A percentile compares a stretch with the other conserved stretches of the same genome.
Conservation (phyloP, 92 coral and sea anemone species). For the Epizoanthus fatuus region DNA sequence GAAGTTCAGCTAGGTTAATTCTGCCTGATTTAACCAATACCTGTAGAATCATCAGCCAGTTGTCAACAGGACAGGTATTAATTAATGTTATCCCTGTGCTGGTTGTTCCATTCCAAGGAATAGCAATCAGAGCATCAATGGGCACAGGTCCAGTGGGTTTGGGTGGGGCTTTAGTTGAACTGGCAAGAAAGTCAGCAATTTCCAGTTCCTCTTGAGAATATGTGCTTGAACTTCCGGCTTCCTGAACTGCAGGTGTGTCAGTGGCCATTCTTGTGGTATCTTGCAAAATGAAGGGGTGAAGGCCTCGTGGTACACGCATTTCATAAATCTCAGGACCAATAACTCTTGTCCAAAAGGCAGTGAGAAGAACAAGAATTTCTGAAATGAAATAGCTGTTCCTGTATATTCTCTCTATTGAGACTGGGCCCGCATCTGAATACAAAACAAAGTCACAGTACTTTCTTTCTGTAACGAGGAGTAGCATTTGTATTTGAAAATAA, state of each 20-base stretch:
- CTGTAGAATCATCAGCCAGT: constrained; percentile 72
- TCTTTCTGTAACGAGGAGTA: constrained; percentile 70
- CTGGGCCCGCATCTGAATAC: constrained; percentile 67
- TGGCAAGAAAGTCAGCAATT: constrained; percentile 24
- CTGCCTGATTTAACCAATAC: constrained; percentile 46
- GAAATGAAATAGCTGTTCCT: constrained; percentile 65
- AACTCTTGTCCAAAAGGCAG: constrained; percentile 73
- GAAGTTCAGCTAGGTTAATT: constrained; percentile 37
- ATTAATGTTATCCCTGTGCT: constrained; percentile 41
- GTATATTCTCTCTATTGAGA: constrained; percentile 65
- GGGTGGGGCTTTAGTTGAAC: background rate
- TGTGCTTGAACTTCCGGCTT: too few species aligned
- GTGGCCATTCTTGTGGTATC: background rate
- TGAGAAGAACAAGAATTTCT: constrained; percentile 31
- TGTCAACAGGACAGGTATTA: constrained; percentile 67
- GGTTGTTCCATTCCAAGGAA: constrained; percentile 66
- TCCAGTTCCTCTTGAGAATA: constrained; percentile 36
- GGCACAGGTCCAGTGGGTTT: background rate
- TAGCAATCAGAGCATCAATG: constrained; percentile 10
- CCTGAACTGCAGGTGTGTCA: too few species aligned
- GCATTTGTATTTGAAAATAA: constrained; percentile 64
- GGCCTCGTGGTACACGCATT: constrained; percentile 75
- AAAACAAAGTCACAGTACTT: constrained; percentile 64
- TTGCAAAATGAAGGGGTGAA: constrained; percentile 61
- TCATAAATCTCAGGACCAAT: constrained; percentile 77